phyloP scores from a whole-genome alignment of 2,888 invertebrate species.

The Piscicola geometra region DNA sequence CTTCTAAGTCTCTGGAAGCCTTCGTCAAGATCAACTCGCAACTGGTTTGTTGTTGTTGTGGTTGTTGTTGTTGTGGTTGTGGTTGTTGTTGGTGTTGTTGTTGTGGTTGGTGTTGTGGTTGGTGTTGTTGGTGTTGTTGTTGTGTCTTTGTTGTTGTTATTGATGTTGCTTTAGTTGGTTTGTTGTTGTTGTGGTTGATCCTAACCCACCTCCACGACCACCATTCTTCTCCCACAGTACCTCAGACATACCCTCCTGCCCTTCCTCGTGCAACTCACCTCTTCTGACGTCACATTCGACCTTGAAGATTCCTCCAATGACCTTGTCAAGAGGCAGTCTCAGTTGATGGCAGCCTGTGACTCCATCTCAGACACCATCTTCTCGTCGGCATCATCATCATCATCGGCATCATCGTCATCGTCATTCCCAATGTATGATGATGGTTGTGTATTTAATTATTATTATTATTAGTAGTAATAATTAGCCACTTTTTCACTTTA shows the following conservation, averaged over 20 bases:
- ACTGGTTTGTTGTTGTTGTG: slow-evolving; percentile 59
- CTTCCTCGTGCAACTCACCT: slow-evolving; percentile 61
- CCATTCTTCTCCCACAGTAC: slow-evolving; percentile 61
- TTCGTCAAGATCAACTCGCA: slow-evolving; percentile 88
- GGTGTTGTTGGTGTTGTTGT: neutral
- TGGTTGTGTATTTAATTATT: too few relatives aligned
- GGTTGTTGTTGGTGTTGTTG: too few relatives aligned
- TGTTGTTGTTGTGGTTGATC: neutral
- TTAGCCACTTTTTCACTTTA: too few relatives aligned
- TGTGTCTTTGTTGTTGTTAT: neutral
- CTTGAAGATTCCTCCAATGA: slow-evolving; percentile 68
- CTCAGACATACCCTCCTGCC: slow-evolving; percentile 79
- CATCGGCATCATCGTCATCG: neutral
- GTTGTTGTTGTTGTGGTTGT: too few relatives aligned
- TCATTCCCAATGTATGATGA: neutral
- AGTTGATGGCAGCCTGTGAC: slow-evolving; percentile 74
- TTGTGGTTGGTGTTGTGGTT: neutral
- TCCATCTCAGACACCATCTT: slow-evolving; percentile 81
- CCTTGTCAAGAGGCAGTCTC: slow-evolving; percentile 71
- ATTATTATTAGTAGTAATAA: too few relatives aligned
- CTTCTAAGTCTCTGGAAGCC: slow-evolving; percentile 93
- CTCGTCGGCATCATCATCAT: slow-evolving; percentile 58
- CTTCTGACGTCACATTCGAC: slow-evolving; percentile 59
- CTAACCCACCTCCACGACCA: slow-evolving; percentile 31
- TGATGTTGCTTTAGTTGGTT: too few relatives aligned